Conservation (phyloP, 1,140 invertebrate genomes). For the Eriosoma lanigerum region DNA sequence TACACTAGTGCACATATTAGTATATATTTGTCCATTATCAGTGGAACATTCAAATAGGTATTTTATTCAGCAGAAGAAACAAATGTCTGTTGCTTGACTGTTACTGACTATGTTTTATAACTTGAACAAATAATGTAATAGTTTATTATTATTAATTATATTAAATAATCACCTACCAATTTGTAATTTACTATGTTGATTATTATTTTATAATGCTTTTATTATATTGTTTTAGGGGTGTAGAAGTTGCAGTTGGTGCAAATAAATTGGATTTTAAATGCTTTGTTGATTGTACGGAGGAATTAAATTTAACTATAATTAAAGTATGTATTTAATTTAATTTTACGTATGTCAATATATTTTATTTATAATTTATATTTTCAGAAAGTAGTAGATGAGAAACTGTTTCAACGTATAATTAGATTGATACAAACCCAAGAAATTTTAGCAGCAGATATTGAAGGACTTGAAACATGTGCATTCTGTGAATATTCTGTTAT, state of each 20-base stretch:
- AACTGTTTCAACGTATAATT: constrained; percentile 26
- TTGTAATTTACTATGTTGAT: not conserved
- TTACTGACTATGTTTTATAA: no score
- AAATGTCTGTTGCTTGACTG: no score
- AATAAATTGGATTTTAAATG: constrained; percentile 20
- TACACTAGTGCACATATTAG: no score
- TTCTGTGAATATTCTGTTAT: constrained; percentile 69
- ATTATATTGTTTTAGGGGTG: constrained; percentile 9
- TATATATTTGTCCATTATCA: no score
- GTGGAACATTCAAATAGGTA: no score
- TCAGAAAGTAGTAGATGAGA: constrained; percentile 12
- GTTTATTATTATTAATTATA: no score
- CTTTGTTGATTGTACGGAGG: constrained; percentile 10
- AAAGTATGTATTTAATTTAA: not conserved
- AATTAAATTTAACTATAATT: constrained; percentile 14
- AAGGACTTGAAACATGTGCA: constrained; percentile 66
- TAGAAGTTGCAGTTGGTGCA: constrained; percentile 23
- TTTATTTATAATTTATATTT: not conserved
- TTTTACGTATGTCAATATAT: not conserved
- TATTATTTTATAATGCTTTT: not conserved
- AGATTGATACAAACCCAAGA: constrained; percentile 62
- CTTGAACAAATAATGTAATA: no score
- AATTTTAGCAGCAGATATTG: constrained; percentile 64
- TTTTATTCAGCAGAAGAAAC: no score
- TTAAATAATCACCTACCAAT: no score